Conservation (phyloP, 2,113 vertebrate genomes). For the Mustela lutreola region DNA sequence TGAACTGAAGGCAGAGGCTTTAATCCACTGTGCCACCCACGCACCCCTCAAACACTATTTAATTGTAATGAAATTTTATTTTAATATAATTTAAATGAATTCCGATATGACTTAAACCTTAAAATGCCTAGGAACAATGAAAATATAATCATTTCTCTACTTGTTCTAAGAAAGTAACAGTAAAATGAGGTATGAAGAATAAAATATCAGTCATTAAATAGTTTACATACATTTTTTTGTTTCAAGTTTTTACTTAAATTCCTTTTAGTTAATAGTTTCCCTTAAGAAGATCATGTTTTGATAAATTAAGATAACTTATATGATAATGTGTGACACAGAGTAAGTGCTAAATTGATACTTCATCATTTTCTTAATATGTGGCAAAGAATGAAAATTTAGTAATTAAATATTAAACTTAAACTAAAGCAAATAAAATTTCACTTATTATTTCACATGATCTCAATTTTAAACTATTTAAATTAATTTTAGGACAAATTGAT, state of each 20-base stretch:
- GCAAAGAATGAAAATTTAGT: not conserved
- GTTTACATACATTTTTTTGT: not conserved
- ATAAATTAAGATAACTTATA: not conserved
- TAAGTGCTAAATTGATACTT: not conserved
- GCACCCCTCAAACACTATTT: not conserved
- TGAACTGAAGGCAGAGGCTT: too few species aligned
- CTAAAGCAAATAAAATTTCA: not conserved
- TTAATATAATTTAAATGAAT: not conserved
- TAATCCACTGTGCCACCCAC: too few species aligned
- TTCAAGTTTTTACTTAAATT: not conserved
- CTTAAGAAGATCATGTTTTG: not conserved
- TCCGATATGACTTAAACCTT: not conserved
- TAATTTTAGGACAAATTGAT: not conserved
- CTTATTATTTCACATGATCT: not conserved
- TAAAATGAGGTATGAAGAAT: not conserved
- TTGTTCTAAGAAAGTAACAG: not conserved
- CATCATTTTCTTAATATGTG: not conserved
- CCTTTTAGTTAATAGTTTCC: not conserved
- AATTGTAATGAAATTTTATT: not conserved
- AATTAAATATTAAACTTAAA: not conserved
- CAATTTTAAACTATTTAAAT: not conserved
- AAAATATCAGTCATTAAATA: not conserved
- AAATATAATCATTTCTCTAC: rapidly evolving
- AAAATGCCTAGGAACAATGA: not conserved
- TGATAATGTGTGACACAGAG: not conserved